phyloP scores from a whole-genome alignment of 2,797 vertebrate species.

The Muscicapa striata region DNA sequence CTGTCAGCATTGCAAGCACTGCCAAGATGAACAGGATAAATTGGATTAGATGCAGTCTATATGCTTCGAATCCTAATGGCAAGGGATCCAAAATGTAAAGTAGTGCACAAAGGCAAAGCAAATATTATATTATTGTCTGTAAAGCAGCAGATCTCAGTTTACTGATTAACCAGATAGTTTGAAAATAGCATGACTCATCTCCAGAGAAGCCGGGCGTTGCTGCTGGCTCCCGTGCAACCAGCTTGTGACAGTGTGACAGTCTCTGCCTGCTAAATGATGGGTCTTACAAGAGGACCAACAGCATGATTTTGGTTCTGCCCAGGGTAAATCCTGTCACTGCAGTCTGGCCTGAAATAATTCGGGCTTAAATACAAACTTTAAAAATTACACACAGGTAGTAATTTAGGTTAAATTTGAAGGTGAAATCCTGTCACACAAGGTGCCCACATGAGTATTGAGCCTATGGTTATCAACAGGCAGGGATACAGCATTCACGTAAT shows the following conservation, averaged over 20 bases:
- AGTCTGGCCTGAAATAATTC: not conserved
- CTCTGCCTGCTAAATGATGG: not conserved
- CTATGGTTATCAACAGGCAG: conserved; percentile 77
- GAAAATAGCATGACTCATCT: conserved; percentile 55
- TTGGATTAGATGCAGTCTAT: conserved; percentile 69
- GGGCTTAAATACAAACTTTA: not conserved
- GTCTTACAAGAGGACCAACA: not conserved
- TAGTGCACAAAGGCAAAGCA: conserved; percentile 43
- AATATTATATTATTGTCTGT: conserved; percentile 41
- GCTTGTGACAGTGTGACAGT: not conserved
- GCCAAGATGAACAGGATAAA: conserved; percentile 66
- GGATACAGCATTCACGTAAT: conserved; percentile 78
- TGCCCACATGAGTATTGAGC: conserved; percentile 67
- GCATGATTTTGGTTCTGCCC: not conserved
- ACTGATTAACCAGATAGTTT: conserved; percentile 38
- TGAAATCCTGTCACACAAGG: not conserved
- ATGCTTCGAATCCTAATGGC: conserved; percentile 40
- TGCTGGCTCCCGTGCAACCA: not conserved
- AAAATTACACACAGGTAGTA: not conserved
- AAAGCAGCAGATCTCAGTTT: conserved; percentile 45
- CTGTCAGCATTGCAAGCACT: conserved; percentile 38
- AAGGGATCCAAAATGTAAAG: conserved; percentile 56
- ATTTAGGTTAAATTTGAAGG: not conserved
- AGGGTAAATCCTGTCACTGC: not conserved
- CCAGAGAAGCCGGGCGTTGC: not conserved